These are phyloP conservation scores for Myioborus miniatus DNA, from an alignment of 2,797 vertebrate species.

Conservation along the genomic window DNA sequence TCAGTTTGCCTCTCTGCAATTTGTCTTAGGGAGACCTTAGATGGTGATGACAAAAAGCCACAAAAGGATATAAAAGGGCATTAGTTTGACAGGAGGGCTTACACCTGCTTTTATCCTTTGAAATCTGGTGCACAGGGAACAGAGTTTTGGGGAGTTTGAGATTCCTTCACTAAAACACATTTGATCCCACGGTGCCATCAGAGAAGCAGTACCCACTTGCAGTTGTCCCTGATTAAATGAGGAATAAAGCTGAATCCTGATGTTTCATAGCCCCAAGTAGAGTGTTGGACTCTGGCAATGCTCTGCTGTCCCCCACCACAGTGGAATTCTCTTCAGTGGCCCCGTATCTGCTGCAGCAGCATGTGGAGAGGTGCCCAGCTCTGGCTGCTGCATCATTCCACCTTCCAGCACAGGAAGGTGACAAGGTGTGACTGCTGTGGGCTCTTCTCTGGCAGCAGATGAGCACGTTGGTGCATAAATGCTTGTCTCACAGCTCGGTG, in stretches of 20 bases:
- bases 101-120: background rate
- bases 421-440: background rate
- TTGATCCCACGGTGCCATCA: accelerated
- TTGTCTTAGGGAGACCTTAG: background rate
- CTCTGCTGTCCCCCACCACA: background rate
- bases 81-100: background rate
- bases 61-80: background rate
- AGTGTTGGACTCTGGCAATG: background rate
- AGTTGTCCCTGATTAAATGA: background rate
- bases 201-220: background rate
- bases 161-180: background rate
- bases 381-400: background rate
- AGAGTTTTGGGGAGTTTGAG: background rate
- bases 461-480: background rate
- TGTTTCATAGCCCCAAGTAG: background rate
- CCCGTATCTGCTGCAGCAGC: background rate
- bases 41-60: background rate
- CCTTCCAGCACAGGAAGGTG: background rate
- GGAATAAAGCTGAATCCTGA: background rate
- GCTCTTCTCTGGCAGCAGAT: background rate
- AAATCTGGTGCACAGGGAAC: background rate
- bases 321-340: background rate
- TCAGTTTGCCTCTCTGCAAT: background rate
- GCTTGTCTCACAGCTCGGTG: background rate
- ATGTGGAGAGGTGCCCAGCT: background rate